Conservation (phyloP, 35 echinoderm and acorn worm genomes). For the Diadema setosum region DNA sequence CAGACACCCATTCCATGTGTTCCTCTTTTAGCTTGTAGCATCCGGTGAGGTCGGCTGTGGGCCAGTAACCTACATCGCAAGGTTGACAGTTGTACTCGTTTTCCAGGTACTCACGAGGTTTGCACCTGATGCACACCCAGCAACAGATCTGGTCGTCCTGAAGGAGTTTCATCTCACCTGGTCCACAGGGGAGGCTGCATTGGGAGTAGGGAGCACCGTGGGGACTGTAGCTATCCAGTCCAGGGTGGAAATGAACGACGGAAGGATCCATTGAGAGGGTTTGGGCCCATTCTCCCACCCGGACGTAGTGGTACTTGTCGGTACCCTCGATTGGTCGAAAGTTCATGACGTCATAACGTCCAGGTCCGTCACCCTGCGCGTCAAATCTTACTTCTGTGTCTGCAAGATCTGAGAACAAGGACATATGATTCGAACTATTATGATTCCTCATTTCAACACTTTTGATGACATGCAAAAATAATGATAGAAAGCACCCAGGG, state of each 20-base stretch:
- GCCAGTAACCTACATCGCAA: slow-evolving; percentile 72
- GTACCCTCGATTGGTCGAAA: slow-evolving; percentile 30
- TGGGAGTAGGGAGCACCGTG: slow-evolving; percentile 55
- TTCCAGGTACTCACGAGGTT: slow-evolving; percentile 64
- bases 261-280: slow-evolving; percentile 32
- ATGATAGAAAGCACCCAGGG: no score
- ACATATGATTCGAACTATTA: no score
- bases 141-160: slow-evolving; percentile 82
- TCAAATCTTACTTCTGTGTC: slow-evolving; percentile 79
- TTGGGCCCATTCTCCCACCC: slow-evolving; percentile 75
- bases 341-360: slow-evolving; percentile 98
- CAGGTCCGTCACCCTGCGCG: slow-evolving; percentile 77
- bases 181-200: slow-evolving; percentile 86
- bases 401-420: slow-evolving; percentile 79
- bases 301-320: slow-evolving; percentile 52
- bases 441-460: no score
- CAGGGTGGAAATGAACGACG: slow-evolving; percentile 51
- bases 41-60: slow-evolving; percentile 59
- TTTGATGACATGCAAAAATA: no score
- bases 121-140: slow-evolving; percentile 80
- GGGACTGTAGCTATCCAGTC: not conserved
- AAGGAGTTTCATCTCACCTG: slow-evolving; percentile 76
- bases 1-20: slow-evolving; percentile 59
- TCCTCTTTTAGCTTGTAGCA: slow-evolving; percentile 68
- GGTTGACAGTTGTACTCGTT: slow-evolving; percentile 78